Conservation (phyloP, 1,140 invertebrate species). For the Mamestra configurata region DNA sequence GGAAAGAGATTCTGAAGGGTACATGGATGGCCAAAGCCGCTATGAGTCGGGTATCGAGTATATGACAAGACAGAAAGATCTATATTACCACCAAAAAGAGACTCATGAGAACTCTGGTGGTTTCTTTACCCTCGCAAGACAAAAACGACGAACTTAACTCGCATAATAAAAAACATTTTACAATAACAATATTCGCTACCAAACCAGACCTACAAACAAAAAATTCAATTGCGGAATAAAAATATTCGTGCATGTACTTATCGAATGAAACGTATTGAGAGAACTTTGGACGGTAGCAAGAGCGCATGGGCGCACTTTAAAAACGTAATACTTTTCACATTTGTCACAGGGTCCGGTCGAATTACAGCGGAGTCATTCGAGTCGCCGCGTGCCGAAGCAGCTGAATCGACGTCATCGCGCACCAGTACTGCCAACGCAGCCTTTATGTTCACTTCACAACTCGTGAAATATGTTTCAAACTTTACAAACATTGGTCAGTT, state of each 20-base stretch:
- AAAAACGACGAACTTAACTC: too few species aligned
- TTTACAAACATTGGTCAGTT: slow-evolving; percentile 17
- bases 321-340: slow-evolving; percentile 79
- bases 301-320: slow-evolving; percentile 62
- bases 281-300: slow-evolving; percentile 45
- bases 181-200: background rate
- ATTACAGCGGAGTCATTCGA: slow-evolving; percentile 77
- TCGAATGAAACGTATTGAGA: slow-evolving; percentile 10
- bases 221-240: slow-evolving; percentile 1
- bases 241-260: background rate
- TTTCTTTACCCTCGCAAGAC: too few species aligned
- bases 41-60: too few species aligned
- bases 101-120: too few species aligned
- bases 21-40: too few species aligned
- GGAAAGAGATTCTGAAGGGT: too few species aligned
- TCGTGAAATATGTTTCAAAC: slow-evolving; percentile 46
- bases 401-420: slow-evolving; percentile 62
- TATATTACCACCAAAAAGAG: too few species aligned
- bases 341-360: slow-evolving; percentile 74
- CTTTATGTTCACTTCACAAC: slow-evolving; percentile 22
- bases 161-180: background rate
- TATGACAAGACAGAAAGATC: too few species aligned
- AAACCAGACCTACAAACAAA: background rate
- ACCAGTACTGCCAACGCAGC: slow-evolving; percentile 10
- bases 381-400: slow-evolving; percentile 68